Conservation (phyloP, 2,888 invertebrate species). For the Prenolepis imparis region DNA sequence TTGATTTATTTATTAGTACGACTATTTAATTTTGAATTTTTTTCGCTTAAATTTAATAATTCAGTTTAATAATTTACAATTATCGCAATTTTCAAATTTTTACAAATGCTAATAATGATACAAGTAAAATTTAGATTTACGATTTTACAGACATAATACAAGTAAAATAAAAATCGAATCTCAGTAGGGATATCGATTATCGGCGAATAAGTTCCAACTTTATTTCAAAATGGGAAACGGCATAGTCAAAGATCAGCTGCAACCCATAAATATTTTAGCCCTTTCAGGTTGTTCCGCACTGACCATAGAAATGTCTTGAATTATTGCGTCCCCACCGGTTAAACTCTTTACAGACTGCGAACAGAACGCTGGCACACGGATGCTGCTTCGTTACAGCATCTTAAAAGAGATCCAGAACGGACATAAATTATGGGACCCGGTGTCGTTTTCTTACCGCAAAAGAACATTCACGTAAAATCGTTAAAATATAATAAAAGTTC, state of each 20-base stretch:
- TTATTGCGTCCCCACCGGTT: slow-evolving; percentile 77
- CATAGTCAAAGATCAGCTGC: slow-evolving; percentile 69
- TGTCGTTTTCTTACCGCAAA: slow-evolving; percentile 61
- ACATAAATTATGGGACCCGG: slow-evolving; percentile 69
- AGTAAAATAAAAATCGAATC: not conserved
- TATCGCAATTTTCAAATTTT: not conserved
- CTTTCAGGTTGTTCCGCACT: slow-evolving; percentile 69
- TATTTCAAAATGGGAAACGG: slow-evolving; percentile 44
- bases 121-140: not conserved
- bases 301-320: slow-evolving; percentile 75
- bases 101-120: not conserved
- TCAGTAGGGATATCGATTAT: slow-evolving; percentile 35
- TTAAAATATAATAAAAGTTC: not conserved
- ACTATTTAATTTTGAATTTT: slow-evolving; percentile 13
- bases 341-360: slow-evolving; percentile 78
- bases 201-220: slow-evolving; percentile 39
- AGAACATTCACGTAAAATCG: slow-evolving; percentile 54
- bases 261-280: slow-evolving; percentile 75
- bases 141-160: not conserved
- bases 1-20: not conserved
- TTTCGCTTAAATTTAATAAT: too few relatives aligned
- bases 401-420: slow-evolving; percentile 62
- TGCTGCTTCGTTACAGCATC: slow-evolving; percentile 67
- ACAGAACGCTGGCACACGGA: slow-evolving; percentile 67
- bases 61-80: not conserved